Base-by-base conservation (phyloP, 1,140 invertebrate genomes). In the Drosophila pachea region DNA sequence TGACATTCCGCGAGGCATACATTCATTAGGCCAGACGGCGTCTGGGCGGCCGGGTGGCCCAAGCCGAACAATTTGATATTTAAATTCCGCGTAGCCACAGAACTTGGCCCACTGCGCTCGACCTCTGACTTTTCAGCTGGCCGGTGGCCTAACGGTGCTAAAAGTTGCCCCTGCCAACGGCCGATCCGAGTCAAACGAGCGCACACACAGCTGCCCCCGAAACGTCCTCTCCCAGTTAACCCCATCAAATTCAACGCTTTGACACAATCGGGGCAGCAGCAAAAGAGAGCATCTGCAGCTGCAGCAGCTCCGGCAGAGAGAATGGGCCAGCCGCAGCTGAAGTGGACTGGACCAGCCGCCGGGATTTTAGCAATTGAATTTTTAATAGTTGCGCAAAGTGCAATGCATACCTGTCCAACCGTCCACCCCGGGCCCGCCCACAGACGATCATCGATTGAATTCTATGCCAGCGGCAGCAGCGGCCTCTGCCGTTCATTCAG, bases 281-380 rank as follows among this genome's bases (percentile, higher is more conserved):
- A 63, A 16, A 38, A 59, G 40, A 61, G 36, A 35, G 50, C 38
- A 33, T 22, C 22, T 22, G 8, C 9, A 50, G 12, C 59, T 4
- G 14, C 12, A 12, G 43, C 60, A 52, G 55, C n/a, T n/a, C n/a
- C n/a, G n/a, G n/a, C 56, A 62, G n/a, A 59, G 43, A 43, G 60
- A 58, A 75, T 36, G 9, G 48, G 59, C 66, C 58, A 12, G 35
- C 45, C 22, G 11, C 42, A 63, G 35, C 40, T 42, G 50, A 58
- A 67, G 42, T 58, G 14, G n/a, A 40, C 14, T 38, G 36, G 14
- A 8, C 14, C 43, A 45, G 55, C 49, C 52, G 71, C 29, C 42
- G 58, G 68, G 53, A 64, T 77, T 83, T 78, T 73, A 78, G 67
- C 78, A 74, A 82, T 69, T 82, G 74, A 74, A 82, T 82, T 83